phyloP scores from a whole-genome alignment of 2,113 vertebrate genomes.

The Loxodonta africana region DNA sequence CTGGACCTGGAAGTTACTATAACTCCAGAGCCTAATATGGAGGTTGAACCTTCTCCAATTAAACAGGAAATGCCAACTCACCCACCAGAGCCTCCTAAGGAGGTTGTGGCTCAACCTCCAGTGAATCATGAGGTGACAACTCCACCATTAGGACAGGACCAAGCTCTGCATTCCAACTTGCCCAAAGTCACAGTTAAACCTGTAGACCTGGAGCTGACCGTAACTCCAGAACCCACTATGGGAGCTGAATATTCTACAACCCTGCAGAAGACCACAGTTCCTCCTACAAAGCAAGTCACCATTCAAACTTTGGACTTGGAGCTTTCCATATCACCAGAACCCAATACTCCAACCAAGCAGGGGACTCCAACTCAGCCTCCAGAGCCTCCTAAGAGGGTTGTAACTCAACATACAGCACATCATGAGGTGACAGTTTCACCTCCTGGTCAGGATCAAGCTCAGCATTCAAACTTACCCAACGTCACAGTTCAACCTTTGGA shows the following conservation, averaged over 20 bases:
- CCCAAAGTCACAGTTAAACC: background rate
- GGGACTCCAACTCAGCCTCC: no score
- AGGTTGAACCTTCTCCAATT: background rate
- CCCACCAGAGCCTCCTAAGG: background rate
- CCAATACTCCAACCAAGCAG: no score
- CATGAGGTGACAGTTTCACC: background rate
- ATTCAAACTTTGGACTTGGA: no score
- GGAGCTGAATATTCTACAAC: background rate
- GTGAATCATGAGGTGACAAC: background rate
- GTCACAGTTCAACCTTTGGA: background rate
- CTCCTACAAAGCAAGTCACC: background rate
- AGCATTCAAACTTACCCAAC: rapidly evolving
- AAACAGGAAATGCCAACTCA: background rate
- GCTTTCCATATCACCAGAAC: no score
- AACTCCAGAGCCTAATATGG: no score
- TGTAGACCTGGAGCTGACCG: background rate
- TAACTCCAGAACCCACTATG: background rate
- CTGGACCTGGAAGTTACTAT: no score
- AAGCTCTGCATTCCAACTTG: background rate
- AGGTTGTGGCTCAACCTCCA: background rate
- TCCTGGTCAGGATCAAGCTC: background rate
- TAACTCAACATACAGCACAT: no score
- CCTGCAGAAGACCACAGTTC: background rate
- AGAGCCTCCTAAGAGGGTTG: no score
- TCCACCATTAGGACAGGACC: background rate